Base-by-base conservation (phyloP, 2,888 invertebrate species). In the Himalopsyche anomala region DNA sequence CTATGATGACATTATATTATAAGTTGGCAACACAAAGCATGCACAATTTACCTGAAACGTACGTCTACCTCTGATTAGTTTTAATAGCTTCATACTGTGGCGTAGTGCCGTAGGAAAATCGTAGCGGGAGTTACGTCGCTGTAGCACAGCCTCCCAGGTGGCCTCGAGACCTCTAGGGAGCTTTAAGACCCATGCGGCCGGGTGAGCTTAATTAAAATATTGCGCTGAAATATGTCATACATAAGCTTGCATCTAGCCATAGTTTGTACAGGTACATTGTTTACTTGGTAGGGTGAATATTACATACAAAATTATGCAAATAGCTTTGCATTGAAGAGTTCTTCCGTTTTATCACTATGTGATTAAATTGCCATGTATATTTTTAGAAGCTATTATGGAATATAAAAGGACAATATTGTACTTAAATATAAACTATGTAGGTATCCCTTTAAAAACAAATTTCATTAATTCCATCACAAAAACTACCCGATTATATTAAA, bases 171-270 rank as follows among this genome's bases (percentile, higher is more conserved):
- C 56, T 38, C 82, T 12, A 28, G 54, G 40, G 40, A 42, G 28
- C 81, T 19, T 19, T 42, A 42, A 42, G 80, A 36, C 40, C 42
- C 17, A 40, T 15, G 69, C 51, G 28, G 74, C n/a, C 82, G 62
- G 74, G 45, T 69, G 81, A 62, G 86, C 86, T 87, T 87, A 87
- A 87, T 87, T 87, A 87, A 87, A 86, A 87, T 87, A 87, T 87
- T 87, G 86, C 55, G 85, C 84, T 87, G 86, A 86, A 86, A 87
- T 86, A 86, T 87, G 86, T 84, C 84, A 82, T 83, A 74, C 84
- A 80, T 86, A 86, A 85, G 84, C 86, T 83, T 82, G 51, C 42
- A 87, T 83, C 85, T 79, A 84, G 51, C 51, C 62, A 62, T 62
- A 62, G 62, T 62, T 62, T 81, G 84, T 81, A 51, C 82, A 81